Percentiles rank a stretch among this genome's conserved stretches.
These are phyloP conservation scores for Microhierax caerulescens DNA, from an alignment of 2,797 vertebrate genomes.

Conservation along the genomic window DNA sequence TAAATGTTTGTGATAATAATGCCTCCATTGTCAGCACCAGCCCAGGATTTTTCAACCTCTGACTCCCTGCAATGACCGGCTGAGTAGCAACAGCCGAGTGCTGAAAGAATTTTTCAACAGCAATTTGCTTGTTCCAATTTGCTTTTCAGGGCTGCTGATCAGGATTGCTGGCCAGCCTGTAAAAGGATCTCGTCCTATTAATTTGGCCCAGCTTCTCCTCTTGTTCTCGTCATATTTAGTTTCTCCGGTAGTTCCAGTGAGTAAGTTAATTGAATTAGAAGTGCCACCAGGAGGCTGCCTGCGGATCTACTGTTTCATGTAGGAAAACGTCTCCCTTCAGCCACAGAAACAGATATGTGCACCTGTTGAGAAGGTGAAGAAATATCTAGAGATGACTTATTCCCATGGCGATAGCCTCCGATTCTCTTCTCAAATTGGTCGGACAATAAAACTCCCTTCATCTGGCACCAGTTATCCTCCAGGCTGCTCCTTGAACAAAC, in stretches of 20 bases:
- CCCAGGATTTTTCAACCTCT: slow-evolving; percentile 68
- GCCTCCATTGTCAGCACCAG: slow-evolving; percentile 73
- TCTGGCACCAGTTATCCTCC: not conserved
- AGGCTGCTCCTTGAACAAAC: not conserved
- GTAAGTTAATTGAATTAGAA: slow-evolving; percentile 74
- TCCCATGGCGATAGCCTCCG: not conserved
- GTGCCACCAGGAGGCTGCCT: slow-evolving; percentile 31
- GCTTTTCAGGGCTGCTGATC: slow-evolving; percentile 77
- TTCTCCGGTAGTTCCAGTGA: slow-evolving; percentile 66
- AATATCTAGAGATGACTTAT: slow-evolving; percentile 19
- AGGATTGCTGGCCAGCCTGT: slow-evolving; percentile 66
- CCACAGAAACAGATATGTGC: slow-evolving; percentile 49
- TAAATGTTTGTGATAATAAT: slow-evolving; percentile 75
- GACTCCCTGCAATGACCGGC: slow-evolving; percentile 65
- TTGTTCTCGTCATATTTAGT: slow-evolving; percentile 72
- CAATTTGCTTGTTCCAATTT: slow-evolving; percentile 81
- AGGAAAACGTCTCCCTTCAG: slow-evolving; percentile 4
- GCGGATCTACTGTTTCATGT: slow-evolving; percentile 52
- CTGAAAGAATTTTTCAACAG: slow-evolving; percentile 83
- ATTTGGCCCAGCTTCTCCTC: slow-evolving; percentile 70
- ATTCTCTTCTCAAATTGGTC: not conserved
- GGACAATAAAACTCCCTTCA: not conserved
- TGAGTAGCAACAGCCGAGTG: slow-evolving; percentile 74
- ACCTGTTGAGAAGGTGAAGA: slow-evolving; percentile 61
- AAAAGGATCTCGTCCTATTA: slow-evolving; percentile 77